phyloP scores from a whole-genome alignment of 1,140 invertebrate species.

The Hylaeus volcanicus region DNA sequence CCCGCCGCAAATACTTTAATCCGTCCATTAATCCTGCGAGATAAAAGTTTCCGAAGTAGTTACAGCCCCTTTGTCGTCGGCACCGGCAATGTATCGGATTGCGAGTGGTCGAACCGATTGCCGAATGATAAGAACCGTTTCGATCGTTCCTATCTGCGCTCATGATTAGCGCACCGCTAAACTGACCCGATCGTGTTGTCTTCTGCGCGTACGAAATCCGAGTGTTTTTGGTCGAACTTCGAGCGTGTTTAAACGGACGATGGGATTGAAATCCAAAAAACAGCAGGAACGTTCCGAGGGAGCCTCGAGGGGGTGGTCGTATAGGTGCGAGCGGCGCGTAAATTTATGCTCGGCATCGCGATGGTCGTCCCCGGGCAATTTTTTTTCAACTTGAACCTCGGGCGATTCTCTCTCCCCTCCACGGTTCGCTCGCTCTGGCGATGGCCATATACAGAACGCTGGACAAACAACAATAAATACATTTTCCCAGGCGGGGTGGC shows the following conservation, averaged over 20 bases:
- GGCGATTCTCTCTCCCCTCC: conserved; percentile 42
- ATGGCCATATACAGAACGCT: conserved; percentile 71
- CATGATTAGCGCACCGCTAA: conserved; percentile 27
- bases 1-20: conserved; percentile 80
- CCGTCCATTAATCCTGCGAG: conserved; percentile 80
- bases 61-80: conserved; percentile 78
- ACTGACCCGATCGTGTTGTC: conserved; percentile 12
- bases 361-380: conserved; percentile 68
- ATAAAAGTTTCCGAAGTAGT: conserved; percentile 79
- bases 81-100: conserved; percentile 55
- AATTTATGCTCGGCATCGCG: conserved; percentile 74
- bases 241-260: conserved; percentile 54
- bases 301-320: conserved; percentile 30
- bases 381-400: conserved; percentile 69
- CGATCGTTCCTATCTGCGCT: conserved; percentile 33
- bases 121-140: conserved; percentile 35
- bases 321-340: conserved; percentile 59
- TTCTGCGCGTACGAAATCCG: neutral
- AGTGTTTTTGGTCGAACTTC: conserved; percentile 19
- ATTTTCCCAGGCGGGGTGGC: conserved; percentile 74
- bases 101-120: conserved; percentile 39
- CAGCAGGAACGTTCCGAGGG: conserved; percentile 39
- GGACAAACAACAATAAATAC: conserved; percentile 82
- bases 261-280: conserved; percentile 60
- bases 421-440: conserved; percentile 31